Evolutionary conservation across 2,888 invertebrate species (phyloP), one percentile per base, ranked within the genome.

Genomic region (Drosophila neonasuta): DNA sequence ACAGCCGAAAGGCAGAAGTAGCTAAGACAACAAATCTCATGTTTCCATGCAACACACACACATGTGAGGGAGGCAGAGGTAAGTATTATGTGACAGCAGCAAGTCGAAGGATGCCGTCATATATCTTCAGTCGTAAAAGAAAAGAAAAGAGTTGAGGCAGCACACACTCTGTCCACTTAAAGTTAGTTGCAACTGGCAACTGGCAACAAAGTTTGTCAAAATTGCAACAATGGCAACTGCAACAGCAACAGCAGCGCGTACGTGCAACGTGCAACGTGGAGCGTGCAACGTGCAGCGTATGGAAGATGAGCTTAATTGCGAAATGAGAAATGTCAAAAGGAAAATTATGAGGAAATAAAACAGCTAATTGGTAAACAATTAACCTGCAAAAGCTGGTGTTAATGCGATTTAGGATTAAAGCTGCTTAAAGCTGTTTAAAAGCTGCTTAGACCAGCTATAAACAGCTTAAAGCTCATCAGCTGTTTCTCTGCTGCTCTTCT

Each of bases 91-190:
- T 62, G 51, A 52, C 41, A 51, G 20, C 52, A n/a, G n/a, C 20
- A 73, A 24, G 24, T 24, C 60, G 61, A 64, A 73, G 64, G 65
- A 64, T 57, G 58, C 58, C 34, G 59, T 32, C 54, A 62, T 48
- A 52, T 30, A 60, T 30, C 30, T 66, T 11, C 29, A 36, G 39
- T 56, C n/a, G 49, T 50, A 29, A 63, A 48, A 59, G 68, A 57
- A 24, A 24, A 24, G 4, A 24, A 24, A 56, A 54, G 59, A 68
- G 70, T 72, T 65, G 64, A 61, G 62, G n/a, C 67, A 68, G 67
- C 65, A 62, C 50, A 36, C 36, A 49, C 49, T 68, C 59, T 75
- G 75, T 79, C 68, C 78, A 79, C 77, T 79, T 78, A 74, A 69
- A 71, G 71, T 44, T 54, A 41, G 39, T 11, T n/a, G 36, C 36